phyloP scores from a whole-genome alignment of 2,113 vertebrate species.

The Petaurus breviceps region DNA sequence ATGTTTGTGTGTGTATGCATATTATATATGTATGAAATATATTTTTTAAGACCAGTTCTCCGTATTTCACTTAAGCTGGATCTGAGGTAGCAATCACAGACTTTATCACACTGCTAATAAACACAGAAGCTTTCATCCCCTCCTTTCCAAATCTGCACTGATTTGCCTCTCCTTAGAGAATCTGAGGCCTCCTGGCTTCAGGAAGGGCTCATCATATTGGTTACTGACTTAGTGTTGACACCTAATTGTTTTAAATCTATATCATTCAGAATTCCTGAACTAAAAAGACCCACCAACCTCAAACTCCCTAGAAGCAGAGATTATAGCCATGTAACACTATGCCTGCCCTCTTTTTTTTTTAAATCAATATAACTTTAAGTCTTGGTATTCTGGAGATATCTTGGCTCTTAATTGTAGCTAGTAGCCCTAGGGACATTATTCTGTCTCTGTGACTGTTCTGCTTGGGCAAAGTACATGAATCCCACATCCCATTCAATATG shows the following conservation, averaged over 20 bases:
- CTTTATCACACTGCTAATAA: not conserved
- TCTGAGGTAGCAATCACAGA: not conserved
- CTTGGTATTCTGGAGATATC: not conserved
- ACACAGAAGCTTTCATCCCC: not conserved
- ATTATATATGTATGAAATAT: not conserved
- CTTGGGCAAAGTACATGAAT: not conserved
- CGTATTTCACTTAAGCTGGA: not conserved
- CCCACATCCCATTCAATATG: not conserved
- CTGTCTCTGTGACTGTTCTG: not conserved
- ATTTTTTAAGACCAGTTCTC: not conserved
- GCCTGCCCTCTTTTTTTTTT: not conserved
- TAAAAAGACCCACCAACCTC: not conserved
- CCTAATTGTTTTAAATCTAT: not conserved
- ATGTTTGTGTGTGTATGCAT: too few relatives aligned
- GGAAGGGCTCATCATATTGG: not conserved
- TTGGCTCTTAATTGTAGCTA: not conserved
- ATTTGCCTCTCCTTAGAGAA: not conserved
- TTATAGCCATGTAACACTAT: not conserved
- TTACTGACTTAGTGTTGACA: not conserved
- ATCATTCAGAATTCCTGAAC: not conserved
- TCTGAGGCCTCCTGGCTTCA: not conserved
- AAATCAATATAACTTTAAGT: not conserved
- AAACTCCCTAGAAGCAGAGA: not conserved
- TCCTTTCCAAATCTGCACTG: not conserved
- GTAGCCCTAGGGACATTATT: not conserved